These are phyloP conservation scores for Lampris incognitus DNA, from an alignment of 2,113 vertebrate genomes.

Conservation along the genomic window DNA sequence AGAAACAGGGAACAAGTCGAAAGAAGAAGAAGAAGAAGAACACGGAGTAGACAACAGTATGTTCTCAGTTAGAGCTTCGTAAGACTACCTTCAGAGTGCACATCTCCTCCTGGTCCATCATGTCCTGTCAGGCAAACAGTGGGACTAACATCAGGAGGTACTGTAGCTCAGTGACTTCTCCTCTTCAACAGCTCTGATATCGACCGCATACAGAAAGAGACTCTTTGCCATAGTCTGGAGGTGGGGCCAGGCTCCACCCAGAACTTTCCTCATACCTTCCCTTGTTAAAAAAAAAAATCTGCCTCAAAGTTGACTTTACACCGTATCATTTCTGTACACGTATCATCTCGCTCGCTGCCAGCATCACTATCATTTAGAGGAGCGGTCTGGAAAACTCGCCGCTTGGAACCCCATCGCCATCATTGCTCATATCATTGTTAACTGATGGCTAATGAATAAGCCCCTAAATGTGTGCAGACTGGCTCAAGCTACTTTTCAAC, in stretches of 20 bases:
- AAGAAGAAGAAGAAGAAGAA: too few relatives aligned
- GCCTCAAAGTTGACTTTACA: not conserved
- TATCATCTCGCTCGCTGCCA: too few relatives aligned
- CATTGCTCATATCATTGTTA: too few relatives aligned
- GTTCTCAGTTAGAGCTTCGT: not conserved
- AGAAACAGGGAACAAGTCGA: too few relatives aligned
- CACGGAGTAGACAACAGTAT: too few relatives aligned
- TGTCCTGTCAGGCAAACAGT: not conserved
- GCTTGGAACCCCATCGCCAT: too few relatives aligned
- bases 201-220: slow-evolving; percentile 15
- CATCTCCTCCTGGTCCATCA: slow-evolving; percentile 25
- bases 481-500: too few relatives aligned
- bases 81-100: slow-evolving; percentile 21
- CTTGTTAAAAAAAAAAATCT: not conserved
- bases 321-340: too few relatives aligned
- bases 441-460: too few relatives aligned
- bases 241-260: slow-evolving; percentile 48
- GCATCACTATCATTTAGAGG: too few relatives aligned
- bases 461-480: too few relatives aligned
- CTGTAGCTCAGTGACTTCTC: slow-evolving; percentile 17
- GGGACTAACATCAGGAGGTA: not conserved
- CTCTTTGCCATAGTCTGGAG: slow-evolving; percentile 42
- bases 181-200: not conserved
- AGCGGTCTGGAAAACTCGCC: too few relatives aligned
- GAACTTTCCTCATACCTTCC: not conserved